Base-by-base conservation (phyloP, 2,888 invertebrate species). In the Spisula solida region DNA sequence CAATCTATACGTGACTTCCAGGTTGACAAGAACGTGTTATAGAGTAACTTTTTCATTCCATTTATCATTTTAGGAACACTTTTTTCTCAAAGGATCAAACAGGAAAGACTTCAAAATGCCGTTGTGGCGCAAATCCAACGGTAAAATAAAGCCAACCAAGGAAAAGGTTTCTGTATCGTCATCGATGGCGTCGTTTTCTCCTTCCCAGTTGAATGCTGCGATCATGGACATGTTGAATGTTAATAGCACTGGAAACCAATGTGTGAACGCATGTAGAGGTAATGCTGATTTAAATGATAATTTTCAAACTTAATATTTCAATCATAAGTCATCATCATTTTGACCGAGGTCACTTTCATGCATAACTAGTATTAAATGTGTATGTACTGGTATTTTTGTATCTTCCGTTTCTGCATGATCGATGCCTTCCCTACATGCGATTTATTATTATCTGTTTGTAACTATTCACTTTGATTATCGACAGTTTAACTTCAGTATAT, bases 161-260 rank as follows among this genome's bases (percentile, higher is more conserved):
- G 29, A 51, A 12, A 75, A 82, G 55, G 81, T 88, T 66, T 92
- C 93, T 0, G 83, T 90, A 70, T 86, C 88, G 34, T 91, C 88
- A 14, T 93, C 95, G 0, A 93, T 93, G 91, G 88, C 90, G 70
- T 95, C 95, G 20, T 88, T 95, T 79, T 94, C 94, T 0, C 94
- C 93, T 20, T 94, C 95, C 14, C 93, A 95, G 79, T 92, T 95
- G 29, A 94, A 95, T 78, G 87, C 92, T 48, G 94, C 94, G 86
- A 93, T 95, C 55, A 93, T 94, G 92, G 94, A 94, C 60, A 94
- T 95, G 94, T 85, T 95, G 79, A 92, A 94, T 86, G 91, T 94
- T 29, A 88, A 92, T 81, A 93, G 91, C 66, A 93, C 90, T n/a
- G 88, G 92, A 31, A 94, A 92, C 81, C 92, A 88, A 20, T 92